Conservation (phyloP, 2,797 vertebrate species). For the Leuciscus waleckii region DNA sequence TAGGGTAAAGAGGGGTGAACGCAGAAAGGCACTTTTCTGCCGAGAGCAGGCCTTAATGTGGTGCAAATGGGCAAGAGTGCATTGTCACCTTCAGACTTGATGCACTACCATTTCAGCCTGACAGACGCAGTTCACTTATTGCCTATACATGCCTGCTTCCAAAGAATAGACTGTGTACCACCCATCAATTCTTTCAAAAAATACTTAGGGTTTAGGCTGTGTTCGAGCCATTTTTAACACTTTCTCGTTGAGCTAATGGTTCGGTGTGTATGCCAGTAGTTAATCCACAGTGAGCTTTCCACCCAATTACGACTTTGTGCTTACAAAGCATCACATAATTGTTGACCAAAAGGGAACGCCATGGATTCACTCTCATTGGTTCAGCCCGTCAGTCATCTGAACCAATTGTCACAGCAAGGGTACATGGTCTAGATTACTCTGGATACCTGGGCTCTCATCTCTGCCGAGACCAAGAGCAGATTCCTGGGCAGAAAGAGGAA, state of each 20-base stretch:
- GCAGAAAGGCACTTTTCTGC: conserved; percentile 59
- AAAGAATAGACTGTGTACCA: conserved; percentile 47
- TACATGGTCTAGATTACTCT: conserved; percentile 20
- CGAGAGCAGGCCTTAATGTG: conserved; percentile 57
- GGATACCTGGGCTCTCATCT: conserved; percentile 70
- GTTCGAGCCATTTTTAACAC: conserved; percentile 3
- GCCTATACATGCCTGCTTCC: conserved; percentile 20
- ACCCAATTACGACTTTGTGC: conserved; percentile 16
- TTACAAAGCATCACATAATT: conserved; percentile 14
- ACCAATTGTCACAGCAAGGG: conserved; percentile 45
- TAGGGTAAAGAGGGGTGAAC: conserved; percentile 61
- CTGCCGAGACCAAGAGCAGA: conserved; percentile 84
- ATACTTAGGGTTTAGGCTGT: conserved; percentile 19
- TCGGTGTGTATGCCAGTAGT: not conserved
- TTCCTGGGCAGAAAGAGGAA: conserved; percentile 66
- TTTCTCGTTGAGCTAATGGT: conserved; percentile 8
- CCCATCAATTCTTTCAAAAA: conserved; percentile 44
- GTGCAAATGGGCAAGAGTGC: conserved; percentile 61
- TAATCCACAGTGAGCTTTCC: conserved; percentile 10
- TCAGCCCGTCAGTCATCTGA: conserved; percentile 70
- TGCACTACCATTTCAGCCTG: conserved; percentile 69
- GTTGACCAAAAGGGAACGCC: conserved; percentile 18
- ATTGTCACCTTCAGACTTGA: conserved; percentile 76
- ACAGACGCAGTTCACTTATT: conserved; percentile 60
- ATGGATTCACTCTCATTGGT: conserved; percentile 73